Percentiles rank a stretch among this genome's conserved stretches.
These are phyloP conservation scores for Sylvilagus bachmani DNA, from an alignment of 2,113 vertebrate genomes.

Conservation along the genomic window DNA sequence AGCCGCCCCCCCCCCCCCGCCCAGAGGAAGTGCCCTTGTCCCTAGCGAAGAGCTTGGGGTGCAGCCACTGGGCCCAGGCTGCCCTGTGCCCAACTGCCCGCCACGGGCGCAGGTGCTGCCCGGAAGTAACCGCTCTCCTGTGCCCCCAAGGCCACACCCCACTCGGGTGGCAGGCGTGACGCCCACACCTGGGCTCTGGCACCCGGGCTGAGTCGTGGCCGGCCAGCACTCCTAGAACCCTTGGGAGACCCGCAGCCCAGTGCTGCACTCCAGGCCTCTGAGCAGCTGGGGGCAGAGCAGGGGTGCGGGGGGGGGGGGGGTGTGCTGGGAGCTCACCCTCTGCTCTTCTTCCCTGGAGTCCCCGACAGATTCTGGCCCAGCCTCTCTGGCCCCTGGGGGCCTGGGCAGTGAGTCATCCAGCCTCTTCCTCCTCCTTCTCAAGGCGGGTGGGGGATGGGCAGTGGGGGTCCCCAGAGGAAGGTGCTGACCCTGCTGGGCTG, in stretches of 20 bases:
- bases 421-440: background rate
- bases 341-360: background rate
- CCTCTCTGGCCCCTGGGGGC: background rate
- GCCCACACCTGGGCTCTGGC: background rate
- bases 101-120: background rate
- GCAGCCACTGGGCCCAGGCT: background rate
- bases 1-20: background rate
- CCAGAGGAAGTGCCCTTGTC: background rate
- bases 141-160: background rate
- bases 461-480: conserved; percentile 12
- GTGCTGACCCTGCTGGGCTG: background rate
- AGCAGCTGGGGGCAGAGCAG: background rate
- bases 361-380: background rate
- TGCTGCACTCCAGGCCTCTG: background rate
- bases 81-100: background rate
- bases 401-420: background rate
- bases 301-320: background rate
- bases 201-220: no score
- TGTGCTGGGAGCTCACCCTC: conserved; percentile 41
- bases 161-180: background rate
- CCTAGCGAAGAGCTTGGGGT: background rate
- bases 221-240: background rate
- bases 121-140: background rate
- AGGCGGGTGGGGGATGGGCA: background rate
- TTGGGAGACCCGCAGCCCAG: background rate